Evolutionary conservation across 2,888 invertebrate genomes (phyloP), one percentile per base, ranked within the genome.

Genomic region (Noctua janthe): DNA sequence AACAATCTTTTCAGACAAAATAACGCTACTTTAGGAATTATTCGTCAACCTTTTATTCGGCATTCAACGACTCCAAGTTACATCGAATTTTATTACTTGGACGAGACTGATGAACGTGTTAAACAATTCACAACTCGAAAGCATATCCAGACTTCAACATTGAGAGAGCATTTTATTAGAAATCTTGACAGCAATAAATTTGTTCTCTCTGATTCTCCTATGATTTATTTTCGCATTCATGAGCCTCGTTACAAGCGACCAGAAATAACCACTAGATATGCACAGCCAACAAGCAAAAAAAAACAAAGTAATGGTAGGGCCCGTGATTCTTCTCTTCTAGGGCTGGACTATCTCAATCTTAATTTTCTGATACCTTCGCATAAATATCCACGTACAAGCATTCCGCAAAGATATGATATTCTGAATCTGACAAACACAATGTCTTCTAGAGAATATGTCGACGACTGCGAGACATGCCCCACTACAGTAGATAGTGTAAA

Each of bases 11-110:
- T 66, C 1, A 83, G 71, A 56, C 62, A 49, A n/a, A 69, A 29
- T 47, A 87, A 87, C 13, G 69, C 77, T 59, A 81, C 83, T 20
- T 29, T n/a, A 74, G 81, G 13, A 81, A 35, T 39, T 43, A 49
- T 81, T 20, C 78, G 72, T 47, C 81, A 84, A 43, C 71, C 87
- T 51, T 71, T 85, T 51, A 78, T 76, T 56, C 76, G 85, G 47
- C 72, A 85, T 74, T 35, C 81, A 15, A 90, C 92, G 8, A 96
- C 95, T 23, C 91, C 94, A 6, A 96, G 95, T 90, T 94, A 91
- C 71, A 96, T 96, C 75, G 96, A 96, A 90, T 96, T 96, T 91
- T 94, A 96, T 90, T 96, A 96, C 89, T 91, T 94, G 79, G 95
- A 96, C 83, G 93, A 95, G 74, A 85, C 83, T 54, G 90, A 92